phyloP scores from a whole-genome alignment of 2,113 vertebrate species.

The Callipepla californica region DNA sequence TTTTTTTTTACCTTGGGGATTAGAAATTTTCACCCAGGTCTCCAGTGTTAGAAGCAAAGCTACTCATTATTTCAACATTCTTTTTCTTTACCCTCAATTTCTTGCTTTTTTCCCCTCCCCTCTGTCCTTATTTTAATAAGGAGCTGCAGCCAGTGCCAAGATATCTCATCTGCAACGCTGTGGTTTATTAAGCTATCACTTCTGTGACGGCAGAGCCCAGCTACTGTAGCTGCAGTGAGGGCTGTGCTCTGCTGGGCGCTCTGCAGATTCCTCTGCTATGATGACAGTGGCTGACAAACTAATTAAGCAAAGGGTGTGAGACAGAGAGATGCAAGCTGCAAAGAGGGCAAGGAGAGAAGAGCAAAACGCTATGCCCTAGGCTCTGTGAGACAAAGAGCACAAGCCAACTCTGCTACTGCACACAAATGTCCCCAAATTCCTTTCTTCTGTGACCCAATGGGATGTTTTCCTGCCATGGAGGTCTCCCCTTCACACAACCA shows the following conservation, averaged over 20 bases:
- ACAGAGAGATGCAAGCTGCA: not conserved
- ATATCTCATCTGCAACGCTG: slow-evolving; percentile 33
- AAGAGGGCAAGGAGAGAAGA: not conserved
- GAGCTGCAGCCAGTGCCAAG: slow-evolving; percentile 7
- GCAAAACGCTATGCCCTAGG: not conserved
- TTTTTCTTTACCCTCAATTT: not conserved
- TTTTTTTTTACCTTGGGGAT: not conserved
- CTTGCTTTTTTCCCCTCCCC: not conserved
- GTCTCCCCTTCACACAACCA: not conserved
- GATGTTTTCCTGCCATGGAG: not conserved
- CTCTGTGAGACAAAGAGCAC: not conserved
- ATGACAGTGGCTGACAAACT: slow-evolving; percentile 50
- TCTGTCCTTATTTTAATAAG: not conserved
- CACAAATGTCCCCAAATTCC: fast-evolving
- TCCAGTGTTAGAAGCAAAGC: not conserved
- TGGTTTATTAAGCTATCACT: slow-evolving; percentile 52
- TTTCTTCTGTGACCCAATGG: not conserved
- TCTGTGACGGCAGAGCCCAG: slow-evolving; percentile 10
- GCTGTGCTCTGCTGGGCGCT: slow-evolving; percentile 5
- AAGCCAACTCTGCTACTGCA: not conserved
- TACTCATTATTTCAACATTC: not conserved
- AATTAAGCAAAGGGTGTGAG: slow-evolving; percentile 43
- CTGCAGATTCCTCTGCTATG: slow-evolving; percentile 4
- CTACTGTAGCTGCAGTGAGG: slow-evolving; percentile 29
- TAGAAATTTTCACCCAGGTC: not conserved